Percentiles rank a stretch among this genome's conserved stretches.
Evolutionary conservation across 2,888 invertebrate genomes (phyloP).

Genomic region (Trimorus sp.): DNA sequence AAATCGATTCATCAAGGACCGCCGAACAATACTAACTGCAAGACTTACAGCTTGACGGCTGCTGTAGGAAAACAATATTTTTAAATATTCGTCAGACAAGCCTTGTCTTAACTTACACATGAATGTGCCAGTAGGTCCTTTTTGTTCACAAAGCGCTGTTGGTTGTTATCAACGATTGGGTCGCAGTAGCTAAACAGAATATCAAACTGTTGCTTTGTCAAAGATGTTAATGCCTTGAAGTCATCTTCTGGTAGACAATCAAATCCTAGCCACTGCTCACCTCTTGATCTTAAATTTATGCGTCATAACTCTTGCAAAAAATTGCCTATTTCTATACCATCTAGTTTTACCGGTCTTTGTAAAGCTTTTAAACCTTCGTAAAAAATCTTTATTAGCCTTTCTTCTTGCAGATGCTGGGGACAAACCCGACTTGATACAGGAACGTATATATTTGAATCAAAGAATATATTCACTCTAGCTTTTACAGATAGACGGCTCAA

Average conservation of each 20-base stretch:
- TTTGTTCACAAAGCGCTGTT: constrained; percentile 10
- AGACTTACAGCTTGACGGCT: constrained; percentile 30
- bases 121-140: constrained; percentile 39
- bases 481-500: constrained; percentile 15
- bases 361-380: constrained; percentile 21
- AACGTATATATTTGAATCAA: constrained; percentile 19
- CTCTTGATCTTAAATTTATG: background rate
- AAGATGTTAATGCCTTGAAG: constrained; percentile 26
- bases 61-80: constrained; percentile 33
- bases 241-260: constrained; percentile 24
- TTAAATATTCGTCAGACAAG: constrained; percentile 38
- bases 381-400: constrained; percentile 4
- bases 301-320: constrained; percentile 16
- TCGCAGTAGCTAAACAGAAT: constrained; percentile 29
- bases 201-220: constrained; percentile 35
- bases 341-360: constrained; percentile 21
- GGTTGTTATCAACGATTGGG: constrained; percentile 23
- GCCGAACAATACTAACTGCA: constrained; percentile 26
- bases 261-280: constrained; percentile 2
- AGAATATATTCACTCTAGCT: constrained; percentile 22
- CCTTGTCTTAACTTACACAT: constrained; percentile 42
- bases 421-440: constrained; percentile 7
- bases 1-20: constrained; percentile 33
- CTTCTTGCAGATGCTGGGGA: constrained; percentile 12
- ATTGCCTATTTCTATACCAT: constrained; percentile 16